phyloP scores from a whole-genome alignment of 2,113 vertebrate genomes.

The Mirza zaza region DNA sequence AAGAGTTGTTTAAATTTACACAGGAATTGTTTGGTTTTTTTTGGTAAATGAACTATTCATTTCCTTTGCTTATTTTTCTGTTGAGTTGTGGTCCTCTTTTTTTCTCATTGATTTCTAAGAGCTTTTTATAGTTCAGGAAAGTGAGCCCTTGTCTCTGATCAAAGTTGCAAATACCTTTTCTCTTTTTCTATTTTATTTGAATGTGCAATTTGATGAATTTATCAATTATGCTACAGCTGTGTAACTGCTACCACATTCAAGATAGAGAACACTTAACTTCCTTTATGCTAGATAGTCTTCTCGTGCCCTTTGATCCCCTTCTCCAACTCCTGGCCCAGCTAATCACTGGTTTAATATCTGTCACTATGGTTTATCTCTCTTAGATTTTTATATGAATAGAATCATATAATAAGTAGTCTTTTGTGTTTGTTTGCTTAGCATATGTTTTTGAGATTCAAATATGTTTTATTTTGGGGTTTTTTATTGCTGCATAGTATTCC shows the following conservation, averaged over 20 bases:
- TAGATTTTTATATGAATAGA: neutral
- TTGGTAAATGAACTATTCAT: neutral
- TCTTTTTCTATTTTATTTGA: neutral
- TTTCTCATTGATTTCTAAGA: neutral
- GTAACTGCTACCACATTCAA: neutral
- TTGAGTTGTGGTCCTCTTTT: neutral
- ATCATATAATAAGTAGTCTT: neutral
- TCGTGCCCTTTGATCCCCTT: neutral
- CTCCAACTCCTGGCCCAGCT: neutral
- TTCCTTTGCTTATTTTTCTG: neutral
- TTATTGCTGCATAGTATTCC: neutral
- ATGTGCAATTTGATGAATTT: neutral
- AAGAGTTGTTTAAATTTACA: neutral
- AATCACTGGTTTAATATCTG: neutral
- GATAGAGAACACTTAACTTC: neutral
- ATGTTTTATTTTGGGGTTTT: neutral
- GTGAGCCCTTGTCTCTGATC: neutral
- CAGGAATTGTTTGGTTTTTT: neutral
- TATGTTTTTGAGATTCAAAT: slow-evolving; percentile 2
- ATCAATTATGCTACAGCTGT: neutral
- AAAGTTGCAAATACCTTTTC: neutral
- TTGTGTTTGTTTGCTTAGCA: neutral
- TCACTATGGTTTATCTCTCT: neutral
- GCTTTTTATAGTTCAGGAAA: neutral
- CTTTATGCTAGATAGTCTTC: neutral